Evolutionary conservation across 2,888 invertebrate genomes (phyloP), one percentile per base, ranked within the genome.

Genomic region (Ganaspis brasiliensis): DNA sequence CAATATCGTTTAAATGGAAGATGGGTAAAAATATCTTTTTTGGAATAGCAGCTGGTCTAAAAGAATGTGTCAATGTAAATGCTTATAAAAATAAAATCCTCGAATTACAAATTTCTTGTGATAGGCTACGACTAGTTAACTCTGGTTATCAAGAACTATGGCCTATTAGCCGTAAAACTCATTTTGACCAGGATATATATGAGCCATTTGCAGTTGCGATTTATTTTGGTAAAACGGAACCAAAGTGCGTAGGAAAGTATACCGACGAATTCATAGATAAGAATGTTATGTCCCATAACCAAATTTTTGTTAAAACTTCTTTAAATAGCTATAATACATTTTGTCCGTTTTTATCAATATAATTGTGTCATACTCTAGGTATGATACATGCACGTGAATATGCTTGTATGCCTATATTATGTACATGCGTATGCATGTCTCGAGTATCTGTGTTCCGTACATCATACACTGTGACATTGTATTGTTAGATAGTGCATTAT

Each of bases 151-250:
- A 52, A n/a, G 61, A 78, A 19, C 77, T 82, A 55, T 82, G 80
- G 78, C 81, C 82, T 40, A 79, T 82, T 37, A 75, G 81, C 14
- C 73, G 78, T 37, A 82, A 79, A 74, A 61, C 82, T 24, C 71
- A 73, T 76, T 78, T 56, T 19, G 12, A 75, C 24, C 77, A 74
- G 1, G 75, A 81, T 55, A 63, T 81, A 6, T 82, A 82, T 24
- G 35, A 74, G 26, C 80, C 78, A 9, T 84, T 83, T 74, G 76
- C 79, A 10, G 59, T 84, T 26, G 80, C 78, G 40, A 76, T 82
- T 71, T 85, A 80, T 73, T 67, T 57, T 8, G 84, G 83, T 14
- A 74, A 79, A 45, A 75, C 74, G 14, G 83, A 85, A 75, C 83
- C 83, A 1, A 77, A 80, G 63, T 26, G 77, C 31, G 14, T 77